Conservation (phyloP, 2,888 invertebrate species). For the Eupithecia tripunctaria region DNA sequence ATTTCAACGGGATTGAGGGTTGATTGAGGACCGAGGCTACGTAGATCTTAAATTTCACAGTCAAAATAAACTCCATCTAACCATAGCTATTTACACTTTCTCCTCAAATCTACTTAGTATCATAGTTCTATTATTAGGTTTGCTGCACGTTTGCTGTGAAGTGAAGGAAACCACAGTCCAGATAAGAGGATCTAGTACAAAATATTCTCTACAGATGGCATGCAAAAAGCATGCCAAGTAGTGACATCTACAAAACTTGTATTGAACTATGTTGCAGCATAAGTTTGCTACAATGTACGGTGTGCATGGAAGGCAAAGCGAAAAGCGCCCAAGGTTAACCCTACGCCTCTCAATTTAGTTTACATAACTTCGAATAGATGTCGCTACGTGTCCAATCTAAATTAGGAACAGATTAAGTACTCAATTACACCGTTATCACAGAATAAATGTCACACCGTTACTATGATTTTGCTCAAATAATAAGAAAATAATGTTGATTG, state of each 20-base stretch:
- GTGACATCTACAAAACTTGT: constrained; percentile 32
- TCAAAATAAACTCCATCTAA: background rate
- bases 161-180: background rate
- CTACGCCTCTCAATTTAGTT: constrained; percentile 10
- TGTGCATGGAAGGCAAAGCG: background rate
- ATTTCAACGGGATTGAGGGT: too few species aligned
- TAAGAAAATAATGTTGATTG: background rate
- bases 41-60: background rate
- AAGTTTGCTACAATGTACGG: background rate
- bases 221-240: background rate
- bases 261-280: constrained; percentile 6
- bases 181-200: background rate
- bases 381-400: constrained; percentile 26
- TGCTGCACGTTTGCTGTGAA: background rate
- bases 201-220: constrained; percentile 4
- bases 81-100: background rate
- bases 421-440: background rate
- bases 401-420: background rate
- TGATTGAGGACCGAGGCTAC: too few species aligned
- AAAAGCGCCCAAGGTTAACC: background rate
- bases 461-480: background rate
- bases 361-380: constrained; percentile 40
- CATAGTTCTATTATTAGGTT: background rate
- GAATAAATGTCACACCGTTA: too few species aligned
- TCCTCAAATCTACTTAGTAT: background rate